Evolutionary conservation across 2,888 invertebrate genomes (phyloP).

Genomic region (Mellilla xanthometata): DNA sequence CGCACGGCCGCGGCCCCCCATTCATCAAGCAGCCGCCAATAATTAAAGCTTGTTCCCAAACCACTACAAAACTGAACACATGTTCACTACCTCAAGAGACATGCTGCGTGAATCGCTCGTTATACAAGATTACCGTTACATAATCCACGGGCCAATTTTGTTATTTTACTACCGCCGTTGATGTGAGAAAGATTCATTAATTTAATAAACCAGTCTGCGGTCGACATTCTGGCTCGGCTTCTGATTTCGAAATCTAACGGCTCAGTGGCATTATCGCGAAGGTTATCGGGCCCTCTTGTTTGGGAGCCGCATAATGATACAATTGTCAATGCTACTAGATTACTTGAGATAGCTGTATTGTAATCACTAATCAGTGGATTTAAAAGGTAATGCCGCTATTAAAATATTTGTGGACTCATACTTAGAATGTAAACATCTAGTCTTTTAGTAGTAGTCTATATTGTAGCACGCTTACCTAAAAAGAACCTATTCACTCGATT

Average conservation of each 20-base stretch:
- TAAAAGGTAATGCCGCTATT: too few relatives aligned
- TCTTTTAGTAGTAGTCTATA: too few relatives aligned
- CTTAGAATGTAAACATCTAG: too few relatives aligned
- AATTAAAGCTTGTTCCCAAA: constrained; percentile 13
- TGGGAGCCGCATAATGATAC: constrained; percentile 16
- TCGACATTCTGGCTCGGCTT: constrained; percentile 21
- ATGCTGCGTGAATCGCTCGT: constrained; percentile 17
- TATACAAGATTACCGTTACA: constrained; percentile 33
- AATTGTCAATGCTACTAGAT: constrained; percentile 13
- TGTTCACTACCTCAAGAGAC: constrained; percentile 18
- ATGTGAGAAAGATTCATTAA: constrained; percentile 26
- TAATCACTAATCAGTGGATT: neutral
- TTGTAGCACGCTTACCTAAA: too few relatives aligned
- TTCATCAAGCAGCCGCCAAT: constrained; percentile 12
- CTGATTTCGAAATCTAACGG: constrained; percentile 33
- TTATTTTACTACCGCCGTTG: constrained; percentile 11
- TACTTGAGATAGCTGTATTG: constrained; percentile 1
- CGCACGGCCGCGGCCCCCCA: neutral
- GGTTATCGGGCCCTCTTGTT: constrained; percentile 15
- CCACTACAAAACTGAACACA: constrained; percentile 20
- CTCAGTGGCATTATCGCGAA: constrained; percentile 18
- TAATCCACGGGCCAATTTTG: constrained; percentile 26
- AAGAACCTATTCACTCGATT: too few relatives aligned
- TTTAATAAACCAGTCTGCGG: constrained; percentile 29
- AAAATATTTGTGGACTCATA: too few relatives aligned